Base-by-base conservation (phyloP, 2,888 invertebrate species). In the Xestoiulus laeticollis region DNA sequence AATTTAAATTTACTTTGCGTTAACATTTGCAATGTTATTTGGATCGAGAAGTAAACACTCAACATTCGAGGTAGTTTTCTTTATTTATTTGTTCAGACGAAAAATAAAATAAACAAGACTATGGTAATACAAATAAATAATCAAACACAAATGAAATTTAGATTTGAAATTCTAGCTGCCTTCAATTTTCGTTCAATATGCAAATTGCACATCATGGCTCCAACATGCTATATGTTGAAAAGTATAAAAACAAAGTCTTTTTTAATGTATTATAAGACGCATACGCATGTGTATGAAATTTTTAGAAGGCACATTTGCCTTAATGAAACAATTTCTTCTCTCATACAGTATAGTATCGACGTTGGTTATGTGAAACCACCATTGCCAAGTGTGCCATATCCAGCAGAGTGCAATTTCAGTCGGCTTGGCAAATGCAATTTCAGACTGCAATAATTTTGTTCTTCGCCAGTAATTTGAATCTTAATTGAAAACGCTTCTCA, bases 381-480 rank as follows among this genome's bases (percentile, higher is more conserved):
- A 48, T 48, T 48, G 48, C 5, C n/a, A 12, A 48, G 48, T 48
- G 10, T 48, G 48, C 48, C 48, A 48, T 16, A 59, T 59, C 59
- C 59, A n/a, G 59, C 59, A 85, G 85, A 43, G 85, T 16, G 43
- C 85, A 85, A 85, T 85, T 85, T 85, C 85, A 44, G 43, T 30
- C 44, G 16, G 19, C 26, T 48, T 43, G 32, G 38, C 26, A 38
- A 85, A 85, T 85, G 85, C 30, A 85, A 85, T 85, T 85, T 85
- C 85, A 85, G 85, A 43, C 32, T 44, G 85, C 85, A 85, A 85
- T 85, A 85, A 85, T 85, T 85, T 48, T 26, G 48, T 22, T 85
- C 85, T 85, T 48, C 48, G 48, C 85, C 48, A 85, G 85, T 85
- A 85, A 85, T 85, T 85, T 85, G 85, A 85, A 85, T 85, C 85